A percentile compares a stretch with the other conserved stretches of the same genome.
Conservation (phyloP, 2,797 vertebrate species). For the Pelodytes ibericus region DNA sequence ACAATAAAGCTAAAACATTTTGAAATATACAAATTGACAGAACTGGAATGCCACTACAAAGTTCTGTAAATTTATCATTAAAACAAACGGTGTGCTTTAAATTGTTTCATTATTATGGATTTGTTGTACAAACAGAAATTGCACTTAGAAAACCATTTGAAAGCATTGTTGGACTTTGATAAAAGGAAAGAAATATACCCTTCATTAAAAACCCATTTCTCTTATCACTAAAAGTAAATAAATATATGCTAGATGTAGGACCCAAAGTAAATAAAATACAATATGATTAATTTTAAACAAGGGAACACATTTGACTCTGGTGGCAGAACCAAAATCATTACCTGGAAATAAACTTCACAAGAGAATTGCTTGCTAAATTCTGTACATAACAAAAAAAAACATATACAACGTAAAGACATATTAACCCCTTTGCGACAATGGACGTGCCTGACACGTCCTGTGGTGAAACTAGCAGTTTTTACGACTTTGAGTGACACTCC, state of each 20-base stretch:
- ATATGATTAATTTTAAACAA: neutral
- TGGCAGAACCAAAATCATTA: slow-evolving; percentile 1
- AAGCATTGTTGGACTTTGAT: slow-evolving; percentile 13
- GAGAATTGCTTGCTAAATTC: too few relatives aligned
- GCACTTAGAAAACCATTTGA: slow-evolving; percentile 23
- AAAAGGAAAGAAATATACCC: slow-evolving; percentile 15
- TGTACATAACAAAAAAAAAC: too few relatives aligned
- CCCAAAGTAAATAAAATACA: slow-evolving; percentile 1
- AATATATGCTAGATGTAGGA: slow-evolving; percentile 16
- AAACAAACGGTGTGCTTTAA: slow-evolving; percentile 6
- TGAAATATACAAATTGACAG: slow-evolving; percentile 26
- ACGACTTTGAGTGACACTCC: too few relatives aligned
- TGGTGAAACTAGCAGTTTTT: too few relatives aligned
- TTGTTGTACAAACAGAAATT: slow-evolving; percentile 28
- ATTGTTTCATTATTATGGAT: slow-evolving; percentile 15
- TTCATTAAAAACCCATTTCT: slow-evolving; percentile 22
- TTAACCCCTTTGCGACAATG: too few relatives aligned
- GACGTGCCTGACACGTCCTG: too few relatives aligned
- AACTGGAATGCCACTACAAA: neutral
- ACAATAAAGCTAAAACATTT: slow-evolving; percentile 12
- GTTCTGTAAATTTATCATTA: slow-evolving; percentile 8
- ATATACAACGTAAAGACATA: too few relatives aligned
- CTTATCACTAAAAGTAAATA: slow-evolving; percentile 2
- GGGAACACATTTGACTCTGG: neutral
- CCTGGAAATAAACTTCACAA: neutral